Percentiles rank a stretch among this genome's conserved stretches.
Conservation (phyloP, 1,140 invertebrate genomes). For the Rhyacophila brunnea region DNA sequence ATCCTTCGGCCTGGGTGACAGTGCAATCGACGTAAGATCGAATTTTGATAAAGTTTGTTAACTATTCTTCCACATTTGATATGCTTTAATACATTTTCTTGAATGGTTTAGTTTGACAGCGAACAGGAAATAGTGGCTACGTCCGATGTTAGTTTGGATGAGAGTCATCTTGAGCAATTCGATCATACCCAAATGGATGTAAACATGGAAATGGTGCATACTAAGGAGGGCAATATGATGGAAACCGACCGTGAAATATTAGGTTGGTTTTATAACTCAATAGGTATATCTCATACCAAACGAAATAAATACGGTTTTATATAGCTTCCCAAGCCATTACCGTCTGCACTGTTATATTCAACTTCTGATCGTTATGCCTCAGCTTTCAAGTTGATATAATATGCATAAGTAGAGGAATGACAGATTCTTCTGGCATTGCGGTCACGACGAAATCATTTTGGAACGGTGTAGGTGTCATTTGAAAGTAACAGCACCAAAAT, state of each 20-base stretch:
- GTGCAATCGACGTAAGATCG: constrained; percentile 42
- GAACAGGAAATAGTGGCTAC: constrained; percentile 19
- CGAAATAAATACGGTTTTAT: no score
- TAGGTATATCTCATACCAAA: no score
- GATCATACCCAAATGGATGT: constrained; percentile 16
- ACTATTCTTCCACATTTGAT: background rate
- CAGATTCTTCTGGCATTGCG: no score
- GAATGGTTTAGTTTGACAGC: constrained; percentile 14
- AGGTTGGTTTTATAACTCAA: constrained; percentile 4
- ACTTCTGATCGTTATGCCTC: no score
- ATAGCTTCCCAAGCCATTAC: no score
- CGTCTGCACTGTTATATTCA: no score
- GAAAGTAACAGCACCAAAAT: no score
- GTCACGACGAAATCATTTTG: no score
- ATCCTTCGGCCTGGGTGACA: constrained; percentile 43
- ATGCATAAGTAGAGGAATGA: no score
- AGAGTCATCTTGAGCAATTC: constrained; percentile 6
- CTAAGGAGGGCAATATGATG: constrained; percentile 12
- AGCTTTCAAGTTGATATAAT: no score
- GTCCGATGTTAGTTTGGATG: constrained; percentile 12
- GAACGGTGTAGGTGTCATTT: no score
- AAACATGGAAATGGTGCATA: constrained; percentile 19
- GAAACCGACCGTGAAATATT: constrained; percentile 15
- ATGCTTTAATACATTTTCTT: background rate
- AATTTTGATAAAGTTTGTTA: constrained; percentile 3